phyloP scores from a whole-genome alignment of 2,888 invertebrate species.

The Drosophila subsilvestris region DNA sequence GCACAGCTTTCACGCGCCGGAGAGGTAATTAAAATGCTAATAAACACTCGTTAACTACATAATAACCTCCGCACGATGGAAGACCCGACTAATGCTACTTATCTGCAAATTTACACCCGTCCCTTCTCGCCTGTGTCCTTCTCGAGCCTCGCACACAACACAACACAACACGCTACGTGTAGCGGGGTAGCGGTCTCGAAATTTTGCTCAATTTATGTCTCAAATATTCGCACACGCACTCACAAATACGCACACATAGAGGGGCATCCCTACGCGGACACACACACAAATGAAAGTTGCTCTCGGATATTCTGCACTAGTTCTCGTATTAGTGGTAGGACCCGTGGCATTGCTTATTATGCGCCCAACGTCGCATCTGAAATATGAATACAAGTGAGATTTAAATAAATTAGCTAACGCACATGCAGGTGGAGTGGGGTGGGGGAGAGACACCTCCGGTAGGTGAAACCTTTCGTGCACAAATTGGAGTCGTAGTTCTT shows the following conservation, averaged over 20 bases:
- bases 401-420: slow-evolving; percentile 72
- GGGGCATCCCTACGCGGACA: background rate
- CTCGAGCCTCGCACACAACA: slow-evolving; percentile 2
- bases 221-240: slow-evolving; percentile 56
- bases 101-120: slow-evolving; percentile 73
- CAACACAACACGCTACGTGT: slow-evolving; percentile 36
- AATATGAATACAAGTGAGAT: slow-evolving; percentile 76
- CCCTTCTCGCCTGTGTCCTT: slow-evolving; percentile 28
- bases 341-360: slow-evolving; percentile 63
- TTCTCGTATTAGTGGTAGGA: background rate
- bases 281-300: slow-evolving; percentile 4
- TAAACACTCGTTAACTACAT: slow-evolving; percentile 76
- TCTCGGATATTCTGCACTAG: slow-evolving; percentile 11
- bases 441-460: slow-evolving; percentile 1
- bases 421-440: slow-evolving; percentile 32
- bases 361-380: slow-evolving; percentile 58
- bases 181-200: slow-evolving; percentile 38
- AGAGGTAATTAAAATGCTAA: slow-evolving; percentile 80
- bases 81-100: slow-evolving; percentile 70
- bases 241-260: background rate
- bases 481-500: slow-evolving; percentile 19
- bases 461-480: slow-evolving; percentile 4
- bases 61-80: slow-evolving; percentile 61
- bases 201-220: slow-evolving; percentile 68
- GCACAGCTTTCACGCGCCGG: slow-evolving; percentile 72